Evolutionary conservation across 1,140 invertebrate species (phyloP).

Genomic region (Cherax quadricarinatus): DNA sequence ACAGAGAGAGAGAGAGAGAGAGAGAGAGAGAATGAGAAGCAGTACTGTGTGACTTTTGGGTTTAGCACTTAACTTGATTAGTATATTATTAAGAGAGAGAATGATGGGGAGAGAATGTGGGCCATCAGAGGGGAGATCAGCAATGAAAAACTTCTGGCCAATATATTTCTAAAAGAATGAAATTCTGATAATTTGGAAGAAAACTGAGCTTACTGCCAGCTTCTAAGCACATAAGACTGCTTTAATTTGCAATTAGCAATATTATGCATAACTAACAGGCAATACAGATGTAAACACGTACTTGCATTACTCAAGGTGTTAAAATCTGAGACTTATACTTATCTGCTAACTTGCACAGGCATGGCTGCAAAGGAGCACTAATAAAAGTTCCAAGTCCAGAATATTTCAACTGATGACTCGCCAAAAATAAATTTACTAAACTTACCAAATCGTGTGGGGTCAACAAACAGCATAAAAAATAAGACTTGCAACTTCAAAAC

Average conservation of each 20-base stretch:
- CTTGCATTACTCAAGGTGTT: not conserved
- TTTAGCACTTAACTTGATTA: too few relatives aligned
- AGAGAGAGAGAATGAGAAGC: not conserved
- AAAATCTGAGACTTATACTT: not conserved
- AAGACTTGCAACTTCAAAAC: not conserved
- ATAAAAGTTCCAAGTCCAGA: not conserved
- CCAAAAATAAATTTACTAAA: too few relatives aligned
- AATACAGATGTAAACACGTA: not conserved
- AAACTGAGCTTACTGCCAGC: not conserved
- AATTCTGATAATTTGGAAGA: not conserved
- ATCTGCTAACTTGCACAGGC: not conserved
- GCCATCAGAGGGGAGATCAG: not conserved
- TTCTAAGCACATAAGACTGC: not conserved
- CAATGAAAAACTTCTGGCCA: not conserved
- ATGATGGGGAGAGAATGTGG: not conserved
- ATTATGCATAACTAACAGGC: not conserved
- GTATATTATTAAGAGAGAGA: too few relatives aligned
- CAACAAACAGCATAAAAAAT: not conserved
- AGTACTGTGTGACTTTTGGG: not conserved
- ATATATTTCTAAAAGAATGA: not conserved
- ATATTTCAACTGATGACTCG: not conserved
- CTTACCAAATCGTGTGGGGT: not conserved
- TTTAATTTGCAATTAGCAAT: not conserved
- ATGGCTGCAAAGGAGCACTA: not conserved
- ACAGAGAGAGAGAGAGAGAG: not conserved